A percentile compares a stretch with the other conserved stretches of the same genome.
phyloP scores from a whole-genome alignment of 2,888 invertebrate species.

The Tenodera sinensis region DNA sequence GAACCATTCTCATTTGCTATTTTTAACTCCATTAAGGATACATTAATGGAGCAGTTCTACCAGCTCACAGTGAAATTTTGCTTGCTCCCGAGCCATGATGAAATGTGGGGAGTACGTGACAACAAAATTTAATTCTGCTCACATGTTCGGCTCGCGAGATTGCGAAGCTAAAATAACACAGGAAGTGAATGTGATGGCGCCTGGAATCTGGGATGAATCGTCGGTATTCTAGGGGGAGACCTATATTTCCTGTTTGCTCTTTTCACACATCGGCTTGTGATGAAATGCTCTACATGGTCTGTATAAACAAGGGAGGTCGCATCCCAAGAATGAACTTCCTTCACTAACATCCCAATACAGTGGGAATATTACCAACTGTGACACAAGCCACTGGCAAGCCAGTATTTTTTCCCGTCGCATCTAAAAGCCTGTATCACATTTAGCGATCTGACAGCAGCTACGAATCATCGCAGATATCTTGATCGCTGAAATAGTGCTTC shows the following conservation, averaged over 20 bases:
- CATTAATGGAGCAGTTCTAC: background rate
- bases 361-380: too few relatives aligned
- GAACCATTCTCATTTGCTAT: background rate
- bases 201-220: background rate
- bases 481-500: too few relatives aligned
- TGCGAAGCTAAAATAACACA: background rate
- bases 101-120: background rate
- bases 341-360: too few relatives aligned
- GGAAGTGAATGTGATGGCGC: background rate
- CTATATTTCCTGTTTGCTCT: background rate
- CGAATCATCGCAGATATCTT: too few relatives aligned
- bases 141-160: background rate
- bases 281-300: background rate
- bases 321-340: background rate
- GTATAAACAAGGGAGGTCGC: background rate
- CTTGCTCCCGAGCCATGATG: background rate
- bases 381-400: too few relatives aligned
- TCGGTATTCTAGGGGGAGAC: background rate
- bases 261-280: background rate
- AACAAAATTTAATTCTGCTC: background rate
- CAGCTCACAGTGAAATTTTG: background rate
- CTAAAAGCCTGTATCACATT: too few relatives aligned
- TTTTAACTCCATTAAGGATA: background rate
- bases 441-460: too few relatives aligned
- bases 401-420: too few relatives aligned